Conservation (phyloP, 2,113 vertebrate species). For the Pangasianodon gigas region DNA sequence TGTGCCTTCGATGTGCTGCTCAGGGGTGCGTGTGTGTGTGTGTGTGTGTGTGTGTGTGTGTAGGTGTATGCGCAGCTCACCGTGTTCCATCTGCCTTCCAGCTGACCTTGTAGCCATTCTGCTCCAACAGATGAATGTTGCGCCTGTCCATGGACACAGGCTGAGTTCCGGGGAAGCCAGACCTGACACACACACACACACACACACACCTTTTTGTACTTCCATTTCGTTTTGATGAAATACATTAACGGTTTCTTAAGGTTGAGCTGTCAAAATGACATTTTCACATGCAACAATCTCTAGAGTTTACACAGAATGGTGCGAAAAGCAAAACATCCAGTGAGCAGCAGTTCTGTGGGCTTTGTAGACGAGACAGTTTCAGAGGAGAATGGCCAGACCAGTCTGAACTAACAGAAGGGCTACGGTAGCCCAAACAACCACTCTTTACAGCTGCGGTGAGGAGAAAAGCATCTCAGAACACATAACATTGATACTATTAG, state of each 20-base stretch:
- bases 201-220: neutral
- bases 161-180: constrained; percentile 95
- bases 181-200: constrained; percentile 68
- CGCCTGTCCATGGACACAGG: constrained; percentile 97
- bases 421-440: neutral
- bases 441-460: neutral
- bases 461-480: neutral
- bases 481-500: neutral
- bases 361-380: neutral
- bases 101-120: constrained; percentile 98
- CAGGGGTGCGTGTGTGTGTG: neutral
- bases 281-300: neutral
- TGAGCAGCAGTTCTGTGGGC: neutral
- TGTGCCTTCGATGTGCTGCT: neutral
- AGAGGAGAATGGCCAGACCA: neutral
- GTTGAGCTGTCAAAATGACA: neutral
- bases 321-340: neutral
- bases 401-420: too few relatives aligned
- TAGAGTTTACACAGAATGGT: neutral
- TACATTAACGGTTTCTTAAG: neutral
- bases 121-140: constrained; percentile 90
- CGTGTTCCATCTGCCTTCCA: constrained; percentile 99
- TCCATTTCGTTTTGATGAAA: neutral
- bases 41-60: constrained; percentile 3
- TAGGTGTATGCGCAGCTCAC: constrained; percentile 73